Base-by-base conservation (phyloP, 23 tunicate genomes). In the Trididemnum clinides region DNA sequence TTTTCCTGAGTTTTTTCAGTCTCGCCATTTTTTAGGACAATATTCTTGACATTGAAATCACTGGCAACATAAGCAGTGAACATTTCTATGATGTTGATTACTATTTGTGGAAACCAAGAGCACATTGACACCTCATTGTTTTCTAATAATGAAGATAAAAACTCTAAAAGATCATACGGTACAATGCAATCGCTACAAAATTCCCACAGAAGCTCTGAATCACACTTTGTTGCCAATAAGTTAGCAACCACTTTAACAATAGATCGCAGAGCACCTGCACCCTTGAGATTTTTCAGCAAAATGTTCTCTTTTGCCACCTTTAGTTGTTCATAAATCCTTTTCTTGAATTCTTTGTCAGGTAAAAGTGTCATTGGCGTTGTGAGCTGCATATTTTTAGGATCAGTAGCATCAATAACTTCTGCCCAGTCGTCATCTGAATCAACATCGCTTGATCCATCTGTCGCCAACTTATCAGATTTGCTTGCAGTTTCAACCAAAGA, bases 341-440 rank as follows among this genome's bases (percentile, higher is more conserved):
- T 86, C 6, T 69, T 71, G 34, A 91, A 91, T 34, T 31, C 87
- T 27, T 51, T 62, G 39, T 91, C 96, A 33, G 83, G n/a, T 50
- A 91, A 64, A 6, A 91, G 64, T 18, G 87, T 86, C 90, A 91
- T 85, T 37, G 96, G 96, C 6, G 96, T 86, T 4, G 96, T 91
- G 0, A 91, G 77, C 58, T 91, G 96, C 90, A 91, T 91, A 35
- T 86, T 86, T 72, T 86, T 62, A 12, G 96, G 96, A 35, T 91
- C 89, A 37, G 96, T 91, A 6, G 96, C 96, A 35, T 86, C 96
- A 29, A 91, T 86, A 25, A 91, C 72, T 72, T 91, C 96, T 72
- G 83, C 87, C 96, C 96, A 91, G 34, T 91, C 96, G 75, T 91
- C 96, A 49, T 90, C 96, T 10, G 89, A 81, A 62, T 91, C 90